Evolutionary conservation across 2,797 vertebrate genomes (phyloP).

Genomic region (Clarias laeviceps): DNA sequence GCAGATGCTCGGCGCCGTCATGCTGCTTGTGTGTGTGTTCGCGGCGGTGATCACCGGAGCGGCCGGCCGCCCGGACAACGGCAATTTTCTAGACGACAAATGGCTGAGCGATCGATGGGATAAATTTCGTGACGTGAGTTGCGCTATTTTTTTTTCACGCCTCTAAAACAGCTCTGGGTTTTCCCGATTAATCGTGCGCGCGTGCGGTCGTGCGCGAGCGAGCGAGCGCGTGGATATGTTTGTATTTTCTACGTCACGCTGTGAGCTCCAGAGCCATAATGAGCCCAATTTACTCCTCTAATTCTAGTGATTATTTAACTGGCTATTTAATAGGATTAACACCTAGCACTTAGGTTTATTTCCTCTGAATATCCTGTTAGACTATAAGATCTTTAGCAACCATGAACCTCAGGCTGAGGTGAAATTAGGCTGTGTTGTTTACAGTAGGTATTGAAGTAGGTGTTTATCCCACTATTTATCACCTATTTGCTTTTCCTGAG

Average conservation of each 20-base stretch:
- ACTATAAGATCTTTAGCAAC: neutral
- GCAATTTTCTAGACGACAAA: constrained; percentile 96
- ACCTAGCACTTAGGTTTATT: neutral
- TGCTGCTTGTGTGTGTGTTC: constrained; percentile 76
- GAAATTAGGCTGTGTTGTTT: neutral
- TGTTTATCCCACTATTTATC: neutral
- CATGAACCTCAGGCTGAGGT: neutral
- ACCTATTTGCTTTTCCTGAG: neutral
- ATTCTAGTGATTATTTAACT: neutral
- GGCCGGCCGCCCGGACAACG: constrained; percentile 81
- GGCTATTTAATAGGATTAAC: neutral
- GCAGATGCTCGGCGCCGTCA: constrained; percentile 68
- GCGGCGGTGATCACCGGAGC: constrained; percentile 77
- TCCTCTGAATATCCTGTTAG: constrained; percentile 7
- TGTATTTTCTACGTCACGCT: constrained; percentile 3
- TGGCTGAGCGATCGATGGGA: constrained; percentile 94
- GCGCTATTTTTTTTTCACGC: constrained; percentile 4
- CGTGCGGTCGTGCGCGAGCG: neutral
- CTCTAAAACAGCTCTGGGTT: neutral
- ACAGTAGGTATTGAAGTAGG: neutral
- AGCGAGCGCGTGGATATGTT: neutral
- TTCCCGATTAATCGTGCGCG: neutral
- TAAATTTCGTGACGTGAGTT: constrained; percentile 95
- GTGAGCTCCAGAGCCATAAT: neutral
- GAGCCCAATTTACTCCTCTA: neutral